Conservation (phyloP, 2,888 invertebrate genomes). For the Tetragnatha montana region DNA sequence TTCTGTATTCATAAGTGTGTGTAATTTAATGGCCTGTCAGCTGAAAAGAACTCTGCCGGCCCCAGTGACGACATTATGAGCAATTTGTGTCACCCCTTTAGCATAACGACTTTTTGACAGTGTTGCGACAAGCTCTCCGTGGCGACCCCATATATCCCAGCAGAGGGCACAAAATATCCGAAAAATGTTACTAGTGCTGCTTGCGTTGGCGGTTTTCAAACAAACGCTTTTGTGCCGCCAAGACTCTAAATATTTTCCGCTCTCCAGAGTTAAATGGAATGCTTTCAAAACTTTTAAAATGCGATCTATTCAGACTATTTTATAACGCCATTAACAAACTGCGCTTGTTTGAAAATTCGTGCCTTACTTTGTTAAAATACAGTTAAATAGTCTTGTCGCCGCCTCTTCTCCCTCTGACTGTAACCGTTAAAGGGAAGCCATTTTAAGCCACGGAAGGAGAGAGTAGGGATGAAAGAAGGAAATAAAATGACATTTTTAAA, state of each 20-base stretch:
- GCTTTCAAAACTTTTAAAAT: constrained; percentile 55
- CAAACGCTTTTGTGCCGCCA: constrained; percentile 19
- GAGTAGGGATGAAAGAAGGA: neutral
- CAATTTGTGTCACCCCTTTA: neutral
- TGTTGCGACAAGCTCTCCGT: neutral
- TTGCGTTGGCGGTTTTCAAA: neutral
- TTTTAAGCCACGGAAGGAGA: constrained; percentile 9
- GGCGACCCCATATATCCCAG: neutral
- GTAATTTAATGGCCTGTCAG: neutral
- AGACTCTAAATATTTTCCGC: constrained; percentile 47
- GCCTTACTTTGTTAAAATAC: constrained; percentile 57
- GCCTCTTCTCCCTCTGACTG: constrained; percentile 6
- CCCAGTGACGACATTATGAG: neutral
- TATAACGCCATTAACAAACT: constrained; percentile 62
- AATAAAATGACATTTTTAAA: too few species aligned
- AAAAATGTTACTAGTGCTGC: constrained; percentile 3
- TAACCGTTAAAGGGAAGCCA: constrained; percentile 1
- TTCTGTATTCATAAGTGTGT: neutral
- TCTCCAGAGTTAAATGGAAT: constrained; percentile 43
- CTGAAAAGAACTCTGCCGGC: neutral
- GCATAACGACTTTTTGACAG: constrained; percentile 3
- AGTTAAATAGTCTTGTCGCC: constrained; percentile 59
- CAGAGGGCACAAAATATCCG: constrained; percentile 16
- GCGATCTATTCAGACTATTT: constrained; percentile 56
- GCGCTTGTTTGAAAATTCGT: constrained; percentile 53